phyloP scores from a whole-genome alignment of 2,888 invertebrate species.

The Andrena flavipes region DNA sequence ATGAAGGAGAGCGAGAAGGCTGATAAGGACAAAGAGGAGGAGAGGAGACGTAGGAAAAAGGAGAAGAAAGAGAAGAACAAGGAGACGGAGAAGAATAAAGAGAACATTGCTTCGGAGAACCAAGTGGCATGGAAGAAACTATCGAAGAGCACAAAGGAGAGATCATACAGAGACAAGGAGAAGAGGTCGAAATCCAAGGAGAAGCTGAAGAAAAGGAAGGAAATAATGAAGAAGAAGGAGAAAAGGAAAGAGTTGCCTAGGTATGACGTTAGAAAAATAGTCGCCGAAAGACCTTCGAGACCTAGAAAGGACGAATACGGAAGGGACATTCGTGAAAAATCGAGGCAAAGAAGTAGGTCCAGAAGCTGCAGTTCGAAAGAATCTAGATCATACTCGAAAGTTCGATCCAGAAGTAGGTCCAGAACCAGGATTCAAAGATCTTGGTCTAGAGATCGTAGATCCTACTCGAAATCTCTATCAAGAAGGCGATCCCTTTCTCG shows the following conservation, averaged over 20 bases:
- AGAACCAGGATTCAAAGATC: slow-evolving; percentile 77
- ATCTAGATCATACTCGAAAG: slow-evolving; percentile 80
- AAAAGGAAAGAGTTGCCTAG: slow-evolving; percentile 93
- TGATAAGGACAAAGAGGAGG: slow-evolving; percentile 78
- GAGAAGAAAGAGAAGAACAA: slow-evolving; percentile 85
- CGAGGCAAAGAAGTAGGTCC: slow-evolving; percentile 72
- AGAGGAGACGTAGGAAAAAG: slow-evolving; percentile 86
- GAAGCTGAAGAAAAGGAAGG: slow-evolving; percentile 81
- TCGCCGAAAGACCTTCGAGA: slow-evolving; percentile 88
- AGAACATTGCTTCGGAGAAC: slow-evolving; percentile 85
- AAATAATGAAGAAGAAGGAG: slow-evolving; percentile 85
- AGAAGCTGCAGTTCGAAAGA: slow-evolving; percentile 75
- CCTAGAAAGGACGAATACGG: slow-evolving; percentile 92
- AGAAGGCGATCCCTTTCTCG: slow-evolving; percentile 77
- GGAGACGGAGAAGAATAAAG: slow-evolving; percentile 85
- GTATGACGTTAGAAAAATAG: slow-evolving; percentile 93
- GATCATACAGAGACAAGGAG: slow-evolving; percentile 90
- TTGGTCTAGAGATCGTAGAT: slow-evolving; percentile 77
- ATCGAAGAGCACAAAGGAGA: slow-evolving; percentile 91
- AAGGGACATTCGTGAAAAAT: slow-evolving; percentile 87
- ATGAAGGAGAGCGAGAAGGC: slow-evolving; percentile 71
- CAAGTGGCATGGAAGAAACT: slow-evolving; percentile 91
- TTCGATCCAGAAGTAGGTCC: slow-evolving; percentile 80
- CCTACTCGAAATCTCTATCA: slow-evolving; percentile 74
- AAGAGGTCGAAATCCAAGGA: slow-evolving; percentile 82